Evolutionary conservation across 2,888 invertebrate genomes (phyloP).

Genomic region (Zygaena filipendulae): DNA sequence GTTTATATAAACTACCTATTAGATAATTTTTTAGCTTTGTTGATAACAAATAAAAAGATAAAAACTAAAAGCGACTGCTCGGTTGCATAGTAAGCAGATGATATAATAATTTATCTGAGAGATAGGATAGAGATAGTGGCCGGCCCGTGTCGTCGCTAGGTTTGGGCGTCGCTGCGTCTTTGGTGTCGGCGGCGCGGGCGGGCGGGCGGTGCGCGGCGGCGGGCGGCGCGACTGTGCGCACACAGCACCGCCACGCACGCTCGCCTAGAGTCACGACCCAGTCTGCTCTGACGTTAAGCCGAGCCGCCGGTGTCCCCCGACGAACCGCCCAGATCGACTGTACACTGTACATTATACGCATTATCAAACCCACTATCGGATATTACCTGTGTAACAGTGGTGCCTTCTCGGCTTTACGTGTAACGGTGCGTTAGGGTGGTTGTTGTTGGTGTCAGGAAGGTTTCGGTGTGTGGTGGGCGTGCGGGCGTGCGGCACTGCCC

Average conservation of each 20-base stretch:
- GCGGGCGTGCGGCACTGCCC: slow-evolving; percentile 16
- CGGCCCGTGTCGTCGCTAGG: slow-evolving; percentile 47
- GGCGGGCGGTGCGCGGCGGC: slow-evolving; percentile 34
- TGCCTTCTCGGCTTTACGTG: neutral
- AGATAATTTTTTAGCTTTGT: too few species aligned
- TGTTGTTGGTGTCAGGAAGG: neutral
- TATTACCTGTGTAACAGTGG: slow-evolving; percentile 4
- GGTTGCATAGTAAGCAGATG: too few species aligned
- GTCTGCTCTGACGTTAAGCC: slow-evolving; percentile 61
- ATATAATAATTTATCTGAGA: too few species aligned
- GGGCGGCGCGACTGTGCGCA: slow-evolving; percentile 52
- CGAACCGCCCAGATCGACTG: slow-evolving; percentile 32
- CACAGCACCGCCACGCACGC: slow-evolving; percentile 55
- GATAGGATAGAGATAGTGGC: too few species aligned
- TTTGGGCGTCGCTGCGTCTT: slow-evolving; percentile 68
- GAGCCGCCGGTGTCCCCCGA: slow-evolving; percentile 51
- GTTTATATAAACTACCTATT: too few species aligned
- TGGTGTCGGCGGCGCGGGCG: slow-evolving; percentile 49
- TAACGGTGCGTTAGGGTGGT: slow-evolving; percentile 1
- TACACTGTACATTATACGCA: slow-evolving; percentile 44
- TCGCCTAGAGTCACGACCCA: slow-evolving; percentile 49
- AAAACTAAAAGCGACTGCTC: too few species aligned
- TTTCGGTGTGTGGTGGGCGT: slow-evolving; percentile 3
- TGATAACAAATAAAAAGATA: too few species aligned
- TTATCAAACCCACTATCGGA: slow-evolving; percentile 22